A percentile compares a stretch with the other conserved stretches of the same genome.
Evolutionary conservation across 2,113 vertebrate genomes (phyloP).

Genomic region (Galeopterus variegatus): DNA sequence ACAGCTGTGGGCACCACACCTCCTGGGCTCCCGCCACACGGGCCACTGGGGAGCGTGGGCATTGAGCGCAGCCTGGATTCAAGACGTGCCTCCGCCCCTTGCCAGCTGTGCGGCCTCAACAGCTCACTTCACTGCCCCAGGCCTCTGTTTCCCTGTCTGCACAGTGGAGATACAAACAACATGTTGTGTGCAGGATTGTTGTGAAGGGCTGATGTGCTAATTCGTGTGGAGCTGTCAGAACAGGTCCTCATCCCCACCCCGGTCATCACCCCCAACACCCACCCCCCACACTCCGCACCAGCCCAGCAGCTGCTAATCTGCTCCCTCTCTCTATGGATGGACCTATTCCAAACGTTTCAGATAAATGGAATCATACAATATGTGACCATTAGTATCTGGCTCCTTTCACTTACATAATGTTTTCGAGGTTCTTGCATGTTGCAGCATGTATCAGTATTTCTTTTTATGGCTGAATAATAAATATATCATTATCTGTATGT

Average conservation of each 20-base stretch:
- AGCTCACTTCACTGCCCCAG: background rate
- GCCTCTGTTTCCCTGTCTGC: background rate
- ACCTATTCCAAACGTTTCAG: background rate
- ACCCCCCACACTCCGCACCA: background rate
- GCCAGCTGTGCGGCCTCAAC: background rate
- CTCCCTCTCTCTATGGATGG: background rate
- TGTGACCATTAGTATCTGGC: background rate
- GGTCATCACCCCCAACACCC: rapidly evolving
- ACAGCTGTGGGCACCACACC: rapidly evolving
- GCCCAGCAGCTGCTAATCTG: background rate
- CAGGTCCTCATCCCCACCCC: too few species aligned
- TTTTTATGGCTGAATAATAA: background rate
- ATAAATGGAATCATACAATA: rapidly evolving
- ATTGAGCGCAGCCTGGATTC: background rate
- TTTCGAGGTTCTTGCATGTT: background rate
- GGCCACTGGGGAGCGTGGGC: background rate
- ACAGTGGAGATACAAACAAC: rapidly evolving
- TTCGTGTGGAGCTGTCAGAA: background rate
- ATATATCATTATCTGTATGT: rapidly evolving
- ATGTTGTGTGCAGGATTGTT: rapidly evolving
- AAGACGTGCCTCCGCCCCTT: background rate
- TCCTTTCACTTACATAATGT: rapidly evolving
- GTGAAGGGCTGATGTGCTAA: rapidly evolving
- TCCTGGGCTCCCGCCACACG: rapidly evolving
- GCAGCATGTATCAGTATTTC: rapidly evolving